Evolutionary conservation across 2,888 invertebrate genomes (phyloP).

Genomic region (Hydroisotoma schaefferi): DNA sequence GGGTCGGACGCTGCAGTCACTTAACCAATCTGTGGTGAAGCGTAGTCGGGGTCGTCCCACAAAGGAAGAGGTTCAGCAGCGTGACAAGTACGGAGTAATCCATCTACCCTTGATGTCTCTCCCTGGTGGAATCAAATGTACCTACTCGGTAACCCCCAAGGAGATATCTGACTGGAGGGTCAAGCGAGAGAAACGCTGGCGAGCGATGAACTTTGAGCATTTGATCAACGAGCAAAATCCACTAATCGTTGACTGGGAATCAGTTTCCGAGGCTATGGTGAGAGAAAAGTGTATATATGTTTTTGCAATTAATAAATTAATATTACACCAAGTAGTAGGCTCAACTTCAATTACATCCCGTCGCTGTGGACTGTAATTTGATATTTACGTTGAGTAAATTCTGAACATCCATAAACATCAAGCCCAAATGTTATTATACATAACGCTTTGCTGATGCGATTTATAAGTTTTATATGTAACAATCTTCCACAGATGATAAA

Average conservation of each 20-base stretch:
- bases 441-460: too few relatives aligned
- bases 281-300: too few relatives aligned
- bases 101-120: slow-evolving; percentile 16
- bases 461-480: too few relatives aligned
- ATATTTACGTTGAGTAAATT: too few relatives aligned
- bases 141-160: slow-evolving; percentile 15
- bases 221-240: slow-evolving; percentile 21
- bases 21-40: slow-evolving; percentile 2
- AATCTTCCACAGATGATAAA: slow-evolving; percentile 35
- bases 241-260: slow-evolving; percentile 29
- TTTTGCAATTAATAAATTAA: too few relatives aligned
- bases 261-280: slow-evolving; percentile 34
- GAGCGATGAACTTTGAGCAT: slow-evolving; percentile 22
- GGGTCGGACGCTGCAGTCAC: slow-evolving; percentile 3
- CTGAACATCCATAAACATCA: too few relatives aligned
- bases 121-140: slow-evolving; percentile 9
- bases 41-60: slow-evolving; percentile 26
- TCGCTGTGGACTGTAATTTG: too few relatives aligned
- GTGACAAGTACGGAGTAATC: slow-evolving; percentile 19
- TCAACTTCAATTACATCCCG: too few relatives aligned
- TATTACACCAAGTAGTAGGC: too few relatives aligned
- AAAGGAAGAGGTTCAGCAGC: slow-evolving; percentile 24
- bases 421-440: too few relatives aligned
- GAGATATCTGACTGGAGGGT: slow-evolving; percentile 25
- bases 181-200: slow-evolving; percentile 17